Evolutionary conservation across 2,888 invertebrate genomes (phyloP).

Genomic region (Actias luna): DNA sequence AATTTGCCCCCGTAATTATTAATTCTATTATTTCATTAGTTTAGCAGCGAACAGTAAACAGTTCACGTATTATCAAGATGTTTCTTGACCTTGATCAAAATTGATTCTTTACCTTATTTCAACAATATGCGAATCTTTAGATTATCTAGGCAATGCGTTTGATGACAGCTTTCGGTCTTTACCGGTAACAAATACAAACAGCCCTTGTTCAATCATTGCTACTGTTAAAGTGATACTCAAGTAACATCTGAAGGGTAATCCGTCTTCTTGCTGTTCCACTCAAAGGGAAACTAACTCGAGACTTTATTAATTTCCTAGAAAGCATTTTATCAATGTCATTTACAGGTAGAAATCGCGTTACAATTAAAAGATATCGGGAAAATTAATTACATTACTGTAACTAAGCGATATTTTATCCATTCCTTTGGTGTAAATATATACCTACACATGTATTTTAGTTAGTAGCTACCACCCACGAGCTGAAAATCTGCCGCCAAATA

Average conservation of each 20-base stretch:
- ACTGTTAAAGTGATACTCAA: not conserved
- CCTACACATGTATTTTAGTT: not conserved
- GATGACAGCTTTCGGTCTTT: too few relatives aligned
- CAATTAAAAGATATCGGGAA: not conserved
- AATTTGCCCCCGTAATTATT: too few relatives aligned
- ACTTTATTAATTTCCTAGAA: conserved; percentile 50
- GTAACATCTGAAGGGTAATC: conserved; percentile 28
- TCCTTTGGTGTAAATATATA: not conserved
- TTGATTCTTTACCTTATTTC: too few relatives aligned
- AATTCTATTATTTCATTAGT: too few relatives aligned
- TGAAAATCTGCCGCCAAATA: too few relatives aligned
- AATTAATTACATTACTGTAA: not conserved
- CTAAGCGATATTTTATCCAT: not conserved
- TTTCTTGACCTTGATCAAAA: too few relatives aligned
- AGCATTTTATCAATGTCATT: conserved; percentile 16
- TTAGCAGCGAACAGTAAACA: too few relatives aligned
- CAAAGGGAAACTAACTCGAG: conserved; percentile 37
- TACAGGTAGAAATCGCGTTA: not conserved
- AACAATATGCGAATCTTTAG: too few relatives aligned
- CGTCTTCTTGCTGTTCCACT: conserved; percentile 35
- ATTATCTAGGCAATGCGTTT: too few relatives aligned
- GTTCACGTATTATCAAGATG: too few relatives aligned
- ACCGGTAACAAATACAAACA: too few relatives aligned
- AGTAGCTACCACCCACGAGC: not conserved
- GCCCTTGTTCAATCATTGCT: too few relatives aligned